phyloP scores from a whole-genome alignment of 2,888 invertebrate species.

The Brachynemurus nebulosus region DNA sequence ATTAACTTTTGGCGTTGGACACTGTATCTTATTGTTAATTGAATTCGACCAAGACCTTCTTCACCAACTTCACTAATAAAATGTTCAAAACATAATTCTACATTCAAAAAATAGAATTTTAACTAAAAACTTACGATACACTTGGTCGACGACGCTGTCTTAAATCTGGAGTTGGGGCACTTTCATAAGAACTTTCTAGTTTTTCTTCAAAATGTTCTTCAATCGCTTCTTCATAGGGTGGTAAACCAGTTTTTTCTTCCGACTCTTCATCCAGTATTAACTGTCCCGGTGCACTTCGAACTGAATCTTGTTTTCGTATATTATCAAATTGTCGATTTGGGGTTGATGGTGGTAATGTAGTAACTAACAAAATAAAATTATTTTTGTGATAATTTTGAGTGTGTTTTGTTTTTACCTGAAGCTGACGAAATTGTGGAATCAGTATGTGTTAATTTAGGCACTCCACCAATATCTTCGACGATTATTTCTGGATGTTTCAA shows the following conservation, averaged over 20 bases:
- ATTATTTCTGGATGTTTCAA: constrained; percentile 23
- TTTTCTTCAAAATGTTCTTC: constrained; percentile 20
- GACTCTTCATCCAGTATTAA: constrained; percentile 8
- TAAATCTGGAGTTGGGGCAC: constrained; percentile 13
- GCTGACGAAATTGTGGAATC: constrained; percentile 20
- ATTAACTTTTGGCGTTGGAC: constrained; percentile 67
- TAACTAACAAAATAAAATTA: constrained; percentile 1
- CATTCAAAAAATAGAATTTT: too few relatives aligned
- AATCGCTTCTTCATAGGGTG: constrained; percentile 25
- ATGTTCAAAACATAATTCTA: too few relatives aligned
- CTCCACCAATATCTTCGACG: neutral
- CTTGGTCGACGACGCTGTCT: constrained; percentile 30
- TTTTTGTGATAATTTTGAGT: constrained; percentile 10
- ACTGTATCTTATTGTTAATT: constrained; percentile 75
- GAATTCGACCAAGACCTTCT: constrained; percentile 63
- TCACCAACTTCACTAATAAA: constrained; percentile 44
- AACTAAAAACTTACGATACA: constrained; percentile 26
- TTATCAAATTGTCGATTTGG: neutral
- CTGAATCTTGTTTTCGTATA: constrained; percentile 6
- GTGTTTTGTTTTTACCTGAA: constrained; percentile 16
- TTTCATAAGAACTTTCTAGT: constrained; percentile 31
- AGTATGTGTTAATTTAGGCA: constrained; percentile 15
- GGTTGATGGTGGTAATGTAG: constrained; percentile 6
- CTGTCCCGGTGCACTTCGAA: neutral
- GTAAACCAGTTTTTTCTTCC: constrained; percentile 23